Evolutionary conservation across 2,113 vertebrate species (phyloP).

Genomic region (Sinocyclocheilus anophthalmus): DNA sequence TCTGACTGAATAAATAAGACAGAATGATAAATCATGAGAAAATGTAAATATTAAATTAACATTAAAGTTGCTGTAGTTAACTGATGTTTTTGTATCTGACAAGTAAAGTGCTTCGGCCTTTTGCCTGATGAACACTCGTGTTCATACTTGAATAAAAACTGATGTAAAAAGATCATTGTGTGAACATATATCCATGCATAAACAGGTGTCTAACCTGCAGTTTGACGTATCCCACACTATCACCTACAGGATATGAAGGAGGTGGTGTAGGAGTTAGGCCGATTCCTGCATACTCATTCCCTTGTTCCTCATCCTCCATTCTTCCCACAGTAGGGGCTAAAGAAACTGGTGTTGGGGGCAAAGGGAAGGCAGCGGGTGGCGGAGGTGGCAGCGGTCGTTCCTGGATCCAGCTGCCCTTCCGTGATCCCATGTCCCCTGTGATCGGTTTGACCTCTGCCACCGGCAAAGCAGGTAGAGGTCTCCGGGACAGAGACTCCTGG

Average conservation of each 20-base stretch:
- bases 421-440: slow-evolving; percentile 78
- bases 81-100: not conserved
- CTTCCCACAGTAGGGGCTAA: slow-evolving; percentile 65
- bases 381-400: slow-evolving; percentile 87
- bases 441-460: slow-evolving; percentile 78
- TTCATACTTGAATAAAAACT: not conserved
- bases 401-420: slow-evolving; percentile 88
- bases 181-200: not conserved
- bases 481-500: slow-evolving; percentile 84
- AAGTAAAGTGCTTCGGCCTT: not conserved
- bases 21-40: not conserved
- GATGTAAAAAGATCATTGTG: not conserved
- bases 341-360: slow-evolving; percentile 65
- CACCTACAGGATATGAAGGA: slow-evolving; percentile 67
- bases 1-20: not conserved
- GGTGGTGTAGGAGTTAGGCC: slow-evolving; percentile 73
- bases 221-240: slow-evolving; percentile 80
- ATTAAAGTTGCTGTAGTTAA: too few species aligned
- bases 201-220: slow-evolving; percentile 70
- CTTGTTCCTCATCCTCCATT: slow-evolving; percentile 69
- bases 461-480: slow-evolving; percentile 86
- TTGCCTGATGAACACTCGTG: not conserved
- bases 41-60: not conserved
- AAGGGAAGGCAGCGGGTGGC: slow-evolving; percentile 75
- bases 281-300: slow-evolving; percentile 88